Base-by-base conservation (phyloP, 2,797 vertebrate genomes). In the Gouania willdenowi region DNA sequence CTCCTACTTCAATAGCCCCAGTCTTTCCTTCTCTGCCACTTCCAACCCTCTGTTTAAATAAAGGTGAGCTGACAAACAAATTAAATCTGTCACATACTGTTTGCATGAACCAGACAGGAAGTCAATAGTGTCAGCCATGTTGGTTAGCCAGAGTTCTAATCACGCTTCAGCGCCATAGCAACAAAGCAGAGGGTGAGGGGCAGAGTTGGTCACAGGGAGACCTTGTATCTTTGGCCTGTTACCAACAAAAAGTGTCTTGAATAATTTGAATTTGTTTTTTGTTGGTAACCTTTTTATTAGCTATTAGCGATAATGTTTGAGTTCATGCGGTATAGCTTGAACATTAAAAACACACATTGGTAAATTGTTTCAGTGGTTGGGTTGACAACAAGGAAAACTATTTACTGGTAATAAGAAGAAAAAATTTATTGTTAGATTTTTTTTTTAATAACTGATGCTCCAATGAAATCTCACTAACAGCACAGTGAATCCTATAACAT, bases 41-140 rank as follows among this genome's bases (percentile, higher is more conserved):
- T 76, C 45, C 66, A 82, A 77, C 76, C 72, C 83, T 90, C 86
- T 82, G 76, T 83, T 87, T 84, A 85, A 85, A 88, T 89, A 87
- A 87, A 84, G 79, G 81, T 84, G 82, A 78, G 74, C 81, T 86
- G 87, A 89, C 86, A 88, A 90, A 88, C 87, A 88, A 89, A 90
- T 89, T 86, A 87, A 86, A 90, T 86, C 85, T 89, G 87, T 87
- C 86, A 86, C 83, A 81, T 87, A 77, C 70, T 80, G 87, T 89
- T 89, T 88, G 79, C 83, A 85, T 83, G 74, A 74, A 83, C 66
- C 55, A 49, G 86, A 88, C 71, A 81, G 87, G 77, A 88, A 88
- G 85, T 86, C 89, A 79, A 90, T 90, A 86, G 55, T 15, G 49
- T 65, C 72, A 24, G 73, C 84, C 84, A 81, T 84, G 80, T 88